Conservation (phyloP, 37 sponge, comb jelly and placozoan genomes). For the Mnemiopsis leidyi region DNA sequence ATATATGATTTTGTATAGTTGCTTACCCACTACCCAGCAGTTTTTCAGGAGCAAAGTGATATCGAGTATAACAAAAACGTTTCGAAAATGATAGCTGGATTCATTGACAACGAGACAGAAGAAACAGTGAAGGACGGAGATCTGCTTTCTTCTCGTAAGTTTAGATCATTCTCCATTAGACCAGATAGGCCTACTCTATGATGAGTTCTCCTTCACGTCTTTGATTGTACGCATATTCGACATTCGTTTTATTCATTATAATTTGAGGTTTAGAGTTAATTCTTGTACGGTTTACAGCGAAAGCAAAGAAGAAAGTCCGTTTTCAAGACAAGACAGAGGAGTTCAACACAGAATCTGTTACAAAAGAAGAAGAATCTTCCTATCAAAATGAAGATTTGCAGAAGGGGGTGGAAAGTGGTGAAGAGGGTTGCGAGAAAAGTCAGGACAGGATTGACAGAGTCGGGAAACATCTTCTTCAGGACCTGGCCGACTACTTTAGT, state of each 20-base stretch:
- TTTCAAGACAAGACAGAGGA: background rate
- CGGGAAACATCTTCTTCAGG: background rate
- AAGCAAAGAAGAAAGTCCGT: conserved; percentile 20
- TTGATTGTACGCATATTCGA: no score
- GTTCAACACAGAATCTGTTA: background rate
- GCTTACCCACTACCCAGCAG: no score
- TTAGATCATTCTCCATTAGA: no score
- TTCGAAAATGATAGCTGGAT: conserved; percentile 42
- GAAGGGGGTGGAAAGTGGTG: background rate
- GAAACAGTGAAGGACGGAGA: background rate
- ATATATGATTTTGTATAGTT: no score
- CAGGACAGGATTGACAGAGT: background rate
- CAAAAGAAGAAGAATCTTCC: background rate
- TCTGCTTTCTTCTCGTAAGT: background rate
- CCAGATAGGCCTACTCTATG: background rate
- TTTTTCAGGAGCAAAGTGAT: background rate
- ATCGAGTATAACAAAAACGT: conserved; percentile 42
- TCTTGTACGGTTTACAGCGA: no score
- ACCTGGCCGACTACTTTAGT: background rate
- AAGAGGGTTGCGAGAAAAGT: background rate
- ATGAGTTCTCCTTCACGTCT: no score
- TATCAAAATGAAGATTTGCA: background rate
- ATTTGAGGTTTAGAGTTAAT: no score
- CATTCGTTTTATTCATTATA: no score
- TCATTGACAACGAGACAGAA: background rate